These are phyloP conservation scores for Seriola dumerili DNA, from an alignment of 2,113 vertebrate genomes.

Conservation along the genomic window DNA sequence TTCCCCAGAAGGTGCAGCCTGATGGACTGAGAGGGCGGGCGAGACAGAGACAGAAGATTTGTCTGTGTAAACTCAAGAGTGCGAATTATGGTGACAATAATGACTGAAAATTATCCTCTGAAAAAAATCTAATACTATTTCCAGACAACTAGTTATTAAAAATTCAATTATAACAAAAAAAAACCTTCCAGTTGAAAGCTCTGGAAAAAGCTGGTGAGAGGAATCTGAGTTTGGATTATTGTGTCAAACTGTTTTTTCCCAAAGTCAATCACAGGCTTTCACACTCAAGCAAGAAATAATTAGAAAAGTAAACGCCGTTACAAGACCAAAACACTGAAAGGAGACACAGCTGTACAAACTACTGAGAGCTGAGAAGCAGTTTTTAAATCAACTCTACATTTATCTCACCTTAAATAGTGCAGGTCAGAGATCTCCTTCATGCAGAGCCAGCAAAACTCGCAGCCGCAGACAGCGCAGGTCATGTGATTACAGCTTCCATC, in stretches of 20 bases:
- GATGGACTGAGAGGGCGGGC: slow-evolving; percentile 87
- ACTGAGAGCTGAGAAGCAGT: too few species aligned
- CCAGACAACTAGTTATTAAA: too few species aligned
- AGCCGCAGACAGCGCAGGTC: slow-evolving; percentile 98
- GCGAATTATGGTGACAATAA: background rate
- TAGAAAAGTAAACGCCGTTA: too few species aligned
- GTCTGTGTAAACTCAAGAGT: background rate
- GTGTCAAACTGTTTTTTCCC: too few species aligned
- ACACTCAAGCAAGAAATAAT: too few species aligned
- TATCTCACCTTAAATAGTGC: slow-evolving; percentile 95
- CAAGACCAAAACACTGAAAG: background rate
- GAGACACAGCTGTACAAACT: background rate
- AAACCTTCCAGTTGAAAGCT: too few species aligned
- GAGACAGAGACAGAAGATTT: background rate
- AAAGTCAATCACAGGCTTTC: too few species aligned
- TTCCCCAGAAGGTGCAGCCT: slow-evolving; percentile 99
- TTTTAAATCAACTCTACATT: background rate
- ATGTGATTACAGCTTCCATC: slow-evolving; percentile 99
- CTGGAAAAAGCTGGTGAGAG: too few species aligned
- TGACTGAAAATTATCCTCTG: background rate
- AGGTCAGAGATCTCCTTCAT: slow-evolving; percentile 99
- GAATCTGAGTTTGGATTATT: background rate
- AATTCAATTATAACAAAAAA: background rate
- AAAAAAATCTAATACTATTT: too few species aligned
- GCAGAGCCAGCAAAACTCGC: slow-evolving; percentile 99